Percentiles rank a stretch among this genome's conserved stretches.
These are phyloP conservation scores for Lochmaea crataegi DNA, from an alignment of 2,888 invertebrate species.

Conservation along the genomic window DNA sequence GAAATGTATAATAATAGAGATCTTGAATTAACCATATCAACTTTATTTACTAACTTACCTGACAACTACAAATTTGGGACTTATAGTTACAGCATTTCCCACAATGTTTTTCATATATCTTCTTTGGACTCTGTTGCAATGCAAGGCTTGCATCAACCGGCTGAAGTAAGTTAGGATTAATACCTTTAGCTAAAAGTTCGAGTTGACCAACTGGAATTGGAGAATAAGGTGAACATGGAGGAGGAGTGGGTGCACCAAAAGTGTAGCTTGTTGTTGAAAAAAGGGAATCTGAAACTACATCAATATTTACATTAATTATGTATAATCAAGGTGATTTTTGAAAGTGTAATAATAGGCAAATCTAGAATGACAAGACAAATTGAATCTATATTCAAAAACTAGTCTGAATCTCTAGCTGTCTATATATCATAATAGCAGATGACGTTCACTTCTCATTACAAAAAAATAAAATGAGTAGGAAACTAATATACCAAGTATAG, in stretches of 20 bases:
- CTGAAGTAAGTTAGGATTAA: slow-evolving; percentile 66
- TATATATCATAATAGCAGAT: no score
- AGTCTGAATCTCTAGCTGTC: no score
- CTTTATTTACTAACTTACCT: slow-evolving; percentile 26
- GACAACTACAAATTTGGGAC: slow-evolving; percentile 56
- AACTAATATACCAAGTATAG: no score
- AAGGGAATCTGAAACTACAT: slow-evolving; percentile 73
- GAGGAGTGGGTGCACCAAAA: slow-evolving; percentile 76
- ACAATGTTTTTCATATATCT: slow-evolving; percentile 56
- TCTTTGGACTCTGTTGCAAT: slow-evolving; percentile 56
- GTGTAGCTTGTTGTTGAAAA: slow-evolving; percentile 74
- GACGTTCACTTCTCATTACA: no score
- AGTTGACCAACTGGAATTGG: slow-evolving; percentile 76
- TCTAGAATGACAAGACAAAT: no score
- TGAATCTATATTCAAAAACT: no score
- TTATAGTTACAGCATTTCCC: slow-evolving; percentile 60
- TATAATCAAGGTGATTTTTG: no score
- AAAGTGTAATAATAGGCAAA: no score
- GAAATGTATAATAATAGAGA: no score
- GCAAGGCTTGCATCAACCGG: slow-evolving; percentile 45
- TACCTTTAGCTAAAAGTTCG: slow-evolving; percentile 70
- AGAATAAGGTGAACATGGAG: slow-evolving; percentile 74
- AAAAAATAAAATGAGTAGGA: no score
- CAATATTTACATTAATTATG: not conserved
- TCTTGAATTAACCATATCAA: not conserved